Evolutionary conservation across 2,113 vertebrate genomes (phyloP).

Genomic region (Amblyopsis rosae): DNA sequence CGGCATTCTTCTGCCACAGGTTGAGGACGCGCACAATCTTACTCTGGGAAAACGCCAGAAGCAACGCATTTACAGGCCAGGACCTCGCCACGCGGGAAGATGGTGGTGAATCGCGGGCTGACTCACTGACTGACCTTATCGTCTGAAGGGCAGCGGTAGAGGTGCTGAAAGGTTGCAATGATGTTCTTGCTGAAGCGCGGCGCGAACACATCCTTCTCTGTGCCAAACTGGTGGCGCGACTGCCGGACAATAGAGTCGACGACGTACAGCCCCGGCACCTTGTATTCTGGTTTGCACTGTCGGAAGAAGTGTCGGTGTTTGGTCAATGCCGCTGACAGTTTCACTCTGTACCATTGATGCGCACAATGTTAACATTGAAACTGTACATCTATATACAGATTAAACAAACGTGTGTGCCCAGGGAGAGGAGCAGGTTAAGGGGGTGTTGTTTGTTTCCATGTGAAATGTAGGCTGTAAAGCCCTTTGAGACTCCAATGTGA

Average conservation of each 20-base stretch:
- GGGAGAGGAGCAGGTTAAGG: no score
- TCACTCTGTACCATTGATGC: no score
- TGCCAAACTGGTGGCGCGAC: constrained; percentile 97
- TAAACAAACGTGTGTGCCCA: no score
- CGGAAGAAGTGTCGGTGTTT: not conserved
- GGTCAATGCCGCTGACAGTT: not conserved
- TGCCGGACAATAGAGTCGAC: constrained; percentile 98
- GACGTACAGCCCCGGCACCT: constrained; percentile 96
- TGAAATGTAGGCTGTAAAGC: no score
- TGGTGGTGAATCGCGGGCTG: not conserved
- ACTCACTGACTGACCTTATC: constrained; percentile 84
- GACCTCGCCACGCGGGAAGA: no score
- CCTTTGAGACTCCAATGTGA: no score
- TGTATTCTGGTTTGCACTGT: constrained; percentile 98
- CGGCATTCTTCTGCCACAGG: constrained; percentile 98
- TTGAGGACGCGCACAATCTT: constrained; percentile 98
- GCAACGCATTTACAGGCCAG: constrained; percentile 5
- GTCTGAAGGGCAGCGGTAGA: constrained; percentile 96
- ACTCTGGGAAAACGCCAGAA: constrained; percentile 78
- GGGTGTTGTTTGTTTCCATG: no score
- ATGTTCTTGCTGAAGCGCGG: constrained; percentile 99
- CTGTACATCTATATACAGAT: no score
- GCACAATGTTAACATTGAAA: no score
- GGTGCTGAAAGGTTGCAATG: constrained; percentile 95
- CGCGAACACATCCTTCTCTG: constrained; percentile 97